Conservation (phyloP, 2,797 vertebrate species). For the Ctenopoma kingsleyae region DNA sequence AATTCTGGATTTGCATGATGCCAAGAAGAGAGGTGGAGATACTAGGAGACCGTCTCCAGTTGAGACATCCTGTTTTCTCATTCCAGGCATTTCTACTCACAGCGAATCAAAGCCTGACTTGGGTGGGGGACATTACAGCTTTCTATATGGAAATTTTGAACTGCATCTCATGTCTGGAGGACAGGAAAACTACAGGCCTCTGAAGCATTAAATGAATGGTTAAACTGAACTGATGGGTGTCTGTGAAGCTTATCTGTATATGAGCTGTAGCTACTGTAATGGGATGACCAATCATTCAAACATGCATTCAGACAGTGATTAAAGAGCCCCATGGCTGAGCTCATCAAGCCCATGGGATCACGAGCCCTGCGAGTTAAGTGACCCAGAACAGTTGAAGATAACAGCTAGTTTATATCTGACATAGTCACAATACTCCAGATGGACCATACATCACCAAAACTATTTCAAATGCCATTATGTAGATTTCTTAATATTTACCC, state of each 20-base stretch:
- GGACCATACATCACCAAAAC: not conserved
- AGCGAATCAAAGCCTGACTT: constrained; percentile 45
- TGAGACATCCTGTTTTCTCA: constrained; percentile 65
- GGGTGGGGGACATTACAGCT: constrained; percentile 5
- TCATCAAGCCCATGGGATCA: constrained; percentile 8
- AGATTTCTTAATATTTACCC: not conserved
- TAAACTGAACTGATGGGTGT: not conserved
- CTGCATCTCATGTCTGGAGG: constrained; percentile 1
- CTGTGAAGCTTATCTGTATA: not conserved
- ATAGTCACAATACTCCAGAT: not conserved
- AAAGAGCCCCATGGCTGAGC: constrained; percentile 10
- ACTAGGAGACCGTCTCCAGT: constrained; percentile 10
- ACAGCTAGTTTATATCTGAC: constrained; percentile 12
- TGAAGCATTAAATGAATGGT: not conserved
- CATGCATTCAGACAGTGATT: not conserved
- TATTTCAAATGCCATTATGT: not conserved
- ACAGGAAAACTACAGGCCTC: constrained; percentile 3
- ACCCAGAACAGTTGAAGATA: constrained; percentile 2
- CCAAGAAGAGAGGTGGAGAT: constrained; percentile 10
- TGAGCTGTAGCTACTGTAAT: not conserved
- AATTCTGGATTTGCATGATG: constrained; percentile 40
- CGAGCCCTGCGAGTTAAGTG: constrained; percentile 14
- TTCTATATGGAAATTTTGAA: constrained; percentile 46
- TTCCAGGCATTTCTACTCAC: constrained; percentile 55
- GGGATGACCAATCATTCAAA: constrained; percentile 38